Evolutionary conservation across 2,113 vertebrate species (phyloP).

Genomic region (Forbesichthys agassizii): DNA sequence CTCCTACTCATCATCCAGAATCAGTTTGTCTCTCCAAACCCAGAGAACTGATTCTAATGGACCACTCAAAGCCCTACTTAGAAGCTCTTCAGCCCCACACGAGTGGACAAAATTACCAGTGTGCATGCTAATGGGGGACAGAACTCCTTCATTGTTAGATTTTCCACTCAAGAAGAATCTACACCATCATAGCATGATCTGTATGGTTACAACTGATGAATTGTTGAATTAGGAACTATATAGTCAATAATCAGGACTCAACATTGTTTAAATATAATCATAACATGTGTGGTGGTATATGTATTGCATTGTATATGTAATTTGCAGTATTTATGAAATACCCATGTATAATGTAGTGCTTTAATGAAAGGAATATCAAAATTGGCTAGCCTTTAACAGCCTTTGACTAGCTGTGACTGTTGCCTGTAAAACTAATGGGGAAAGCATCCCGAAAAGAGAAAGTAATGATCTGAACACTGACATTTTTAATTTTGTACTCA

Average conservation of each 20-base stretch:
- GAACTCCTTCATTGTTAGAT: conserved; percentile 14
- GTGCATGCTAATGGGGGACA: conserved; percentile 25
- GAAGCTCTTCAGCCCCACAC: conserved; percentile 13
- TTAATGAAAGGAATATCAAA: not conserved
- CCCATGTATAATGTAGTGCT: not conserved
- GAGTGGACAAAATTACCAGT: conserved; percentile 1
- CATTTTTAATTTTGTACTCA: not conserved
- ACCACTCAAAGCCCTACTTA: conserved; percentile 3
- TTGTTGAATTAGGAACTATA: no score
- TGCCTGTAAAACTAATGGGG: no score
- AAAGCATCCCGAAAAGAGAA: not conserved
- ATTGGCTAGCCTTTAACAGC: no score
- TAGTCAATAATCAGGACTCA: no score
- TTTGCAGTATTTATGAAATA: no score
- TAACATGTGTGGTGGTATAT: no score
- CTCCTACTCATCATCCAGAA: not conserved
- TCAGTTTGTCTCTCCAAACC: not conserved
- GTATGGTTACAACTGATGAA: no score
- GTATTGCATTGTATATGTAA: no score
- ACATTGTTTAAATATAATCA: no score
- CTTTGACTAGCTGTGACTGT: no score
- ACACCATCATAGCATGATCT: not conserved
- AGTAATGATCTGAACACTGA: not conserved
- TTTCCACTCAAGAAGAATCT: not conserved
- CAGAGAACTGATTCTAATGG: conserved; percentile 7